Evolutionary conservation across 2,113 vertebrate species (phyloP), one percentile per base, ranked within the genome.

Genomic region (Scomber colias): DNA sequence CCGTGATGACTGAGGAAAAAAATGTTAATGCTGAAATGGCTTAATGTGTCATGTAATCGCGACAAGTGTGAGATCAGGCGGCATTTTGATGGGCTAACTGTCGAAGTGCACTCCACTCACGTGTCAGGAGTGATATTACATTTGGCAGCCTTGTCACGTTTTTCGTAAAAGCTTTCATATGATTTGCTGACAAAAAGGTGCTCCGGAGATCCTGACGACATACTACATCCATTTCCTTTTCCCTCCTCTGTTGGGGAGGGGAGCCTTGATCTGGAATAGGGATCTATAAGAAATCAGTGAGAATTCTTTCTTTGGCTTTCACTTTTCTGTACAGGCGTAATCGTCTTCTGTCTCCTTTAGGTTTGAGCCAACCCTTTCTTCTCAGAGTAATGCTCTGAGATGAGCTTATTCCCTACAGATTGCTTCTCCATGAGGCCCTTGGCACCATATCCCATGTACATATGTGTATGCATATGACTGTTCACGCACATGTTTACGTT

Each of bases 141-240:
- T 81, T 85, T 92, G 92, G 92, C 93, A 93, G 89, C 76, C 85
- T 30, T 89, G 84, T 86, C 83, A 76, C 46, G 46, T 84, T 89
- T 87, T 88, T 82, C 16, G 73, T 66, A 86, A 83, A 85, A 80
- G 67, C 71, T 72, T 86, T 88, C 77, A 61, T 75, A 65, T 75
- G 84, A 86, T 89, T 92, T 88, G 85, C 87, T 82, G 83, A 87
- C 90, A 82, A 90, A 91, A 93, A 86, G 77, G 81, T 62, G 35
- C 65, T 80, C 19, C 50, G 24, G 54, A 61, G 67, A 85, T 65
- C 65, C 65, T 48, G 84, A 68, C 19, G 30, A 79, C 76, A 70
- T 84, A 81, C 40, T 69, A 30, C 60, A 76, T 53, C 77, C 66
- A 64, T 89, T 89, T 83, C 79, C 75, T 75, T 70, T 78, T 74